phyloP scores from a whole-genome alignment of 2,113 vertebrate species.

The Pollimyrus isidori region DNA sequence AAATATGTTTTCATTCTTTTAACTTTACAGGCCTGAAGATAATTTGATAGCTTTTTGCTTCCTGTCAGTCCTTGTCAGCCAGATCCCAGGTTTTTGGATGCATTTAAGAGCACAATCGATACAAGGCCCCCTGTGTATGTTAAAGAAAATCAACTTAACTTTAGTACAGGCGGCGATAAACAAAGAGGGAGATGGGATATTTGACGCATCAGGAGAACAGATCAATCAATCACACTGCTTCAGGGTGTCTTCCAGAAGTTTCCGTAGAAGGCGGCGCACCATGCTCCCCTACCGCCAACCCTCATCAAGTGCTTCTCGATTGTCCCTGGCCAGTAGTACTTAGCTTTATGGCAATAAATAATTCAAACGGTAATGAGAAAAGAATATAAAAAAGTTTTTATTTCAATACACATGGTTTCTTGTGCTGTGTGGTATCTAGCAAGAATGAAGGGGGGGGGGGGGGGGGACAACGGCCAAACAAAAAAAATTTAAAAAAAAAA shows the following conservation, averaged over 20 bases:
- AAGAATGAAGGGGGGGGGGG: neutral
- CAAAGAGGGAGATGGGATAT: conserved; percentile 30
- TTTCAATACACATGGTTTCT: neutral
- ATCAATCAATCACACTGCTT: conserved; percentile 32
- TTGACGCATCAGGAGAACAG: conserved; percentile 28
- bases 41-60: conserved; percentile 45
- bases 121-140: conserved; percentile 21
- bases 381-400: neutral
- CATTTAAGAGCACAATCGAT: conserved; percentile 39
- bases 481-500: too few species aligned
- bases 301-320: neutral
- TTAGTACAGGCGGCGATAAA: conserved; percentile 38
- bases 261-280: neutral
- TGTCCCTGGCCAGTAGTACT: neutral
- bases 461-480: too few species aligned
- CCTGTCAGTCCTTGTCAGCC: conserved; percentile 45
- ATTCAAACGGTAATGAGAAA: neutral
- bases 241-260: conserved; percentile 2
- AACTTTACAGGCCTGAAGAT: conserved; percentile 1
- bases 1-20: conserved; percentile 46
- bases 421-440: neutral
- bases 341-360: neutral
- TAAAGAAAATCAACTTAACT: conserved; percentile 36
- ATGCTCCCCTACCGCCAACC: neutral
- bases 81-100: conserved; percentile 31